Conservation (phyloP, 2,888 invertebrate species). For the Conchocele bisecta region DNA sequence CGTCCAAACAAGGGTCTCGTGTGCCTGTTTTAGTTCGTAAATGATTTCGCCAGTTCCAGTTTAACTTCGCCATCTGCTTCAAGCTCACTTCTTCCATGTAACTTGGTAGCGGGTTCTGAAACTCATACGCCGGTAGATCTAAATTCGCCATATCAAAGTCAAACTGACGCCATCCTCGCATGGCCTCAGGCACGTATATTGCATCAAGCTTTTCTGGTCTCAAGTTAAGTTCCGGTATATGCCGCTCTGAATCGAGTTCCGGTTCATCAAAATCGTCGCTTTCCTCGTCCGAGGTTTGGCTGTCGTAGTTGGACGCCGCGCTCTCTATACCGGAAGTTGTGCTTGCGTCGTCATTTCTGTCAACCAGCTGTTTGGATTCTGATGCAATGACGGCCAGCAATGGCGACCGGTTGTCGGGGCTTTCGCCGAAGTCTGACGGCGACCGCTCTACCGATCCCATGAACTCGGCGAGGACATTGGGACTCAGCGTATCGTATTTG, state of each 20-base stretch:
- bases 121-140: conserved; percentile 71
- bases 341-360: conserved; percentile 62
- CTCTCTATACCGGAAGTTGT: conserved; percentile 71
- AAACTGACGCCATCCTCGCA: conserved; percentile 71
- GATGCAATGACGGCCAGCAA: conserved; percentile 46
- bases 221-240: conserved; percentile 67
- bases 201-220: conserved; percentile 76
- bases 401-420: conserved; percentile 49
- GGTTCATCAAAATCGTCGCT: conserved; percentile 69
- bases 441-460: conserved; percentile 51
- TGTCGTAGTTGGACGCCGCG: conserved; percentile 58
- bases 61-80: conserved; percentile 62
- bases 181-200: conserved; percentile 70
- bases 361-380: conserved; percentile 45
- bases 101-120: conserved; percentile 67
- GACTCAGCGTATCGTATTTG: conserved; percentile 68
- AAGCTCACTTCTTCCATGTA: conserved; percentile 66
- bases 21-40: conserved; percentile 50
- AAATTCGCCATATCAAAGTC: conserved; percentile 75
- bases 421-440: conserved; percentile 43
- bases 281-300: conserved; percentile 57
- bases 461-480: conserved; percentile 64
- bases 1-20: conserved; percentile 50
- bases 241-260: conserved; percentile 59
- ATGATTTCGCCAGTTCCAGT: conserved; percentile 69